Evolutionary conservation across 1,140 invertebrate species (phyloP), one percentile per base, ranked within the genome.

Genomic region (Popillia japonica): DNA sequence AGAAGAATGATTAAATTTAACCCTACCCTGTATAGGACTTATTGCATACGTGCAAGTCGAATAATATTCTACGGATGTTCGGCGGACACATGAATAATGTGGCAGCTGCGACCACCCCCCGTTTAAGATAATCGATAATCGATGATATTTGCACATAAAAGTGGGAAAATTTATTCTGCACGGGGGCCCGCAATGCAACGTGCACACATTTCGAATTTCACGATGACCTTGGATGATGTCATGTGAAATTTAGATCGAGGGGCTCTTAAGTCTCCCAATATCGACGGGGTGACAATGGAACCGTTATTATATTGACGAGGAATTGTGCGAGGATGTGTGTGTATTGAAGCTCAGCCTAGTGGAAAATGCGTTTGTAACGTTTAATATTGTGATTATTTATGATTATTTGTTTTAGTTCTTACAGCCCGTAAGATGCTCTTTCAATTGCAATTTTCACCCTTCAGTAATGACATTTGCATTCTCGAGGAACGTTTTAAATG

Each of bases 71-170:
- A 2, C 17, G 10, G 22, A 68, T 68, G 22, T 10, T 9, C 3
- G 10, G 20, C 61, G 27, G 11, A 22, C 61, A 34, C 22, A 34
- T 34, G 27, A 68, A 68, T 68, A 68, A 68, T 68, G 61, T 34
- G 27, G 61, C 61, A 68, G 61, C 61, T 68, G 61, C 61, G 22
- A 68, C 61, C 61, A 68, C 61, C 61, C 61, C 27, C 27, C 61
- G 61, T 68, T 68, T 68, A 68, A 68, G 61, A 22, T 68, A 68
- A 68, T 68, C 61, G 61, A 68, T 68, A 68, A 68, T 68, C 61
- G 61, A 68, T 68, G 61, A 68, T 68, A 68, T 68, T 68, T 34
- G 61, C 61, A 68, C 61, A 68, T 34, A 68, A 68, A 68, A 68
- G 61, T 68, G 61, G 61, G 61, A 68, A 27, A 68, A 68, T 68